Percentiles rank a stretch among this genome's conserved stretches.
Evolutionary conservation across 2,113 vertebrate genomes (phyloP).

Genomic region (Azemiops feae): DNA sequence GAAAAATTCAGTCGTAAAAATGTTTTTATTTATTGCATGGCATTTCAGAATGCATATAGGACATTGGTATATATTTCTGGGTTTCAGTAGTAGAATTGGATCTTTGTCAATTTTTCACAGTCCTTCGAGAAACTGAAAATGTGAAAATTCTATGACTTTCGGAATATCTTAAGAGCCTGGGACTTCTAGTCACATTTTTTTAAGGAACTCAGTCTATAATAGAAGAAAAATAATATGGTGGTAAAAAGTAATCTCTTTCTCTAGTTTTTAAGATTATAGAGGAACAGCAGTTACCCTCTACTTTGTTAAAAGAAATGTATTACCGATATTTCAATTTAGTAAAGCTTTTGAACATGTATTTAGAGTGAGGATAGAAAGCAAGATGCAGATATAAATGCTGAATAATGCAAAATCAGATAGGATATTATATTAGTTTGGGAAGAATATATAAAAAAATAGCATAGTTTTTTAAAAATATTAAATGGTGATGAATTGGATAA

Average conservation of each 20-base stretch:
- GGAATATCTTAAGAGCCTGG: neutral
- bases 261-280: neutral
- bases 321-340: neutral
- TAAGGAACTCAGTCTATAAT: neutral
- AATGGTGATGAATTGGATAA: neutral
- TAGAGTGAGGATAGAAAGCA: neutral
- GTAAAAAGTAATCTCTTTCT: neutral
- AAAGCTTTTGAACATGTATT: neutral
- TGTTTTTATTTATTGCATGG: neutral
- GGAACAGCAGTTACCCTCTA: neutral
- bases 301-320: slow-evolving; percentile 1
- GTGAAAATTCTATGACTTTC: neutral
- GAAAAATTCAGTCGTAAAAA: neutral
- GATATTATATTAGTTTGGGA: slow-evolving; percentile 1
- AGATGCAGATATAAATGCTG: slow-evolving; percentile 34
- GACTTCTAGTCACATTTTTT: neutral
- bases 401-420: slow-evolving; percentile 33
- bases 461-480: neutral
- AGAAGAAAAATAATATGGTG: neutral
- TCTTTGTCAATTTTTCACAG: neutral
- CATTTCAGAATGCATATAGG: neutral
- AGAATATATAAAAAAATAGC: slow-evolving; percentile 10
- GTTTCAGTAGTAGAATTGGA: neutral
- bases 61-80: neutral
- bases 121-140: neutral